Conservation (phyloP, 2,888 invertebrate species). For the Labia minor region DNA sequence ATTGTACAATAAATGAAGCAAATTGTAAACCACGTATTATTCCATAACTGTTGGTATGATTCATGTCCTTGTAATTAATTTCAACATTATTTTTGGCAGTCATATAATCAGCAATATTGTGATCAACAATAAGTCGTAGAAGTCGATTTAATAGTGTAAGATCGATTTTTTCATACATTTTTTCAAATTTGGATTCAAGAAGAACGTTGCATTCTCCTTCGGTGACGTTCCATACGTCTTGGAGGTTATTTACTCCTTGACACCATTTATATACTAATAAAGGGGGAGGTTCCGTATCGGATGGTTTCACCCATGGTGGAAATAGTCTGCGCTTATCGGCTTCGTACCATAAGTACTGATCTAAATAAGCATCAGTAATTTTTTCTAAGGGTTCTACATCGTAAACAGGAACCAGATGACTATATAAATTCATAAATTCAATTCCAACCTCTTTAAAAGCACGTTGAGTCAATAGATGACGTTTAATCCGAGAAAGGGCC, state of each 20-base stretch:
- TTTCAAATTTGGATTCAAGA: constrained; percentile 93
- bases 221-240: constrained; percentile 97
- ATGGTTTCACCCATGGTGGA: constrained; percentile 99
- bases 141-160: constrained; percentile 92
- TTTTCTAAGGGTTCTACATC: constrained; percentile 99
- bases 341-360: constrained; percentile 99
- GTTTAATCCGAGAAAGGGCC: constrained; percentile 95
- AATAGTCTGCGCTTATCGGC: constrained; percentile 94
- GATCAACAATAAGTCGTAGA: constrained; percentile 93
- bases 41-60: constrained; percentile 99
- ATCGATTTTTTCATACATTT: constrained; percentile 99
- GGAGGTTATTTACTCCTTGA: constrained; percentile 93
- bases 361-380: constrained; percentile 97
- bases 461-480: constrained; percentile 95
- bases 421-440: constrained; percentile 99
- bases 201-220: constrained; percentile 99
- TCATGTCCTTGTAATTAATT: constrained; percentile 99
- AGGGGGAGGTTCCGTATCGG: constrained; percentile 94
- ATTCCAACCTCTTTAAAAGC: constrained; percentile 99
- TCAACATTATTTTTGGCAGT: constrained; percentile 99
- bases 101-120: constrained; percentile 99
- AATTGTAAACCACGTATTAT: constrained; percentile 98
- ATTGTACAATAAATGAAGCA: constrained; percentile 97
- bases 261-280: constrained; percentile 96
- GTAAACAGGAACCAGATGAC: constrained; percentile 96